Evolutionary conservation across 2,888 invertebrate genomes (phyloP), one percentile per base, ranked within the genome.

Genomic region (Polymixis flavicincta): DNA sequence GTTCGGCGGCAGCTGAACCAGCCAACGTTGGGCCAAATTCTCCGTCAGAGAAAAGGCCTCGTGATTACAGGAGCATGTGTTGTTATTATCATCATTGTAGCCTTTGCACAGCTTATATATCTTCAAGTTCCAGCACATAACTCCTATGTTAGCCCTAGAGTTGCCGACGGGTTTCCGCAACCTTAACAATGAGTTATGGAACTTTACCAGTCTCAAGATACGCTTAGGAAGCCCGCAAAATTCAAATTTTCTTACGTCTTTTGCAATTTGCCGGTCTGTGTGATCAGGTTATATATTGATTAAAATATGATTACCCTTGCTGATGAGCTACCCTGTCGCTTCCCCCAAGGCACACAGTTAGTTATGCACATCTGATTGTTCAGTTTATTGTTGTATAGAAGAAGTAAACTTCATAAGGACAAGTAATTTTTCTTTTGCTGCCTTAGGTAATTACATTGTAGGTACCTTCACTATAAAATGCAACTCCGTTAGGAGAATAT

Each of bases 21-120:
- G 37, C 28, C 9, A 28, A 28, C 74, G 5, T n/a, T 64, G n/a
- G 11, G 28, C 17, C 54, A 37, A 48, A n/a, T n/a, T n/a, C 17
- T 68, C 8, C 28, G 32, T 22, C 54, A 76, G 28, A 68, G 2
- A 32, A 82, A 75, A 64, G 14, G 13, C 32, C 59, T 76, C n/a
- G 54, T 81, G 54, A 22, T 76, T 37, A 17, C 32, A 54, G 17
- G 59, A 59, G 59, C 13, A 50, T 67, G 67, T 59, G 50, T 82
- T 75, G n/a, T 76, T 42, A 28, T 75, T 54, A 17, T 78, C 25
- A 25, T 42, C 52, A 54, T 81, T 54, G 6, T 68, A 59, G 54
- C 28, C 0, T 78, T 78, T 59, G 76, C 17, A 22, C 63, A 42
- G 37, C 59, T 81, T 42, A 1, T 75, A n/a, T 68, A 45, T 54